phyloP scores from a whole-genome alignment of 2,888 invertebrate genomes.

The Coleophora deauratella region DNA sequence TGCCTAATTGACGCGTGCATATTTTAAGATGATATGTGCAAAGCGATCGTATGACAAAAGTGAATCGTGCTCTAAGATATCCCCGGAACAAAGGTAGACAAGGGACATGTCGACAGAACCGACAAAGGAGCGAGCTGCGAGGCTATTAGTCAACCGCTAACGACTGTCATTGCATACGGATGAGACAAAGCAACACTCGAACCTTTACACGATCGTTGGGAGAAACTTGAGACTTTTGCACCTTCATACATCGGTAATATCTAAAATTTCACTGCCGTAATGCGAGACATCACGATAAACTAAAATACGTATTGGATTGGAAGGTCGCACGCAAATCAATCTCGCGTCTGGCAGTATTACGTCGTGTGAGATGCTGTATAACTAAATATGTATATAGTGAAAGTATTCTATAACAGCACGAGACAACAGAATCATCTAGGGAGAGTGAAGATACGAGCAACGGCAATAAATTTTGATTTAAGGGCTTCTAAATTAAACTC shows the following conservation, averaged over 20 bases:
- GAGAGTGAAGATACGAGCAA: constrained; percentile 22
- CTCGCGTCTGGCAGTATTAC: background rate
- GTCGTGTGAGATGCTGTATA: constrained; percentile 15
- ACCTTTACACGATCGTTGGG: constrained; percentile 3
- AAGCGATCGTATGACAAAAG: background rate
- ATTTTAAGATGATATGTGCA: background rate
- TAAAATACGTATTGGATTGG: constrained; percentile 5
- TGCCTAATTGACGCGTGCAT: too few species aligned
- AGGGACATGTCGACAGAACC: constrained; percentile 41
- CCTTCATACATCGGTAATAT: background rate
- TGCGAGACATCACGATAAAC: background rate
- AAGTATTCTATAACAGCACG: constrained; percentile 37
- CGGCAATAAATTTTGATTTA: constrained; percentile 47
- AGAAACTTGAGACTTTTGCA: too few species aligned
- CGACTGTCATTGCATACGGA: constrained; percentile 41
- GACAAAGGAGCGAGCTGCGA: constrained; percentile 48
- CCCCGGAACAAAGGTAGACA: constrained; percentile 42
- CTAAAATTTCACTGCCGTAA: constrained; percentile 5
- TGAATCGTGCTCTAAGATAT: constrained; percentile 7
- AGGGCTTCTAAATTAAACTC: constrained; percentile 53
- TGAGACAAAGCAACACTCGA: constrained; percentile 22
- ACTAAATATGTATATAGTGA: constrained; percentile 25
- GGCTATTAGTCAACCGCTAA: constrained; percentile 50
- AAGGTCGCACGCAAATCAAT: constrained; percentile 6
- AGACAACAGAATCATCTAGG: too few species aligned